Evolutionary conservation across 2,113 vertebrate species (phyloP), one percentile per base, ranked within the genome.

Genomic region (Brachyhypopomus occidentalis): DNA sequence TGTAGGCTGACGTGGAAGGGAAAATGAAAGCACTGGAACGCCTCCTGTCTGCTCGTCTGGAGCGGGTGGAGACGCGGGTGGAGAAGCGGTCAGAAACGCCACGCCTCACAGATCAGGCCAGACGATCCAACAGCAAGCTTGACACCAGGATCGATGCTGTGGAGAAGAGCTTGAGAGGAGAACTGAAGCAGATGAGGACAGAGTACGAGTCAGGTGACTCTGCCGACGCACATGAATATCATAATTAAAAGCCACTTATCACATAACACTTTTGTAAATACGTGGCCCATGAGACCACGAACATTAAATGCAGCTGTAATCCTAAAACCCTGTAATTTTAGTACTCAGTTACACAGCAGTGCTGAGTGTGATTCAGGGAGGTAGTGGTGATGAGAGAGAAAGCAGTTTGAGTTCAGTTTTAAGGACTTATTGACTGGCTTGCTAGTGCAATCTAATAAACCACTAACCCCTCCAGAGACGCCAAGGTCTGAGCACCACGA

Each of bases 121-220:
- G 90, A 78, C 72, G 20, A 3, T 86, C 81, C 17, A 92, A 92
- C 72, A 91, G 89, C 75, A 94, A 90, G 86, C 82, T 95, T 36
- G 78, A 64, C n/a, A 84, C 81, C 79, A 94, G 87, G 84, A 87
- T 95, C 55, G 84, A 27, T 64, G 90, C 88, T 72, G 73, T 95
- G 85, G 93, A 96, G 92, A 91, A 87, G 72, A 83, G 84, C 79
- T 87, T 96, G 58, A 92, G 92, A 88, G 87, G 87, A 48, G 93
- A 95, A 85, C 84, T 95, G 83, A 92, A 95, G 85, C 91, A 94
- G 92, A 92, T 95, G 77, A 92, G 93, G 83, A 91, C 79, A 58
- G 92, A 96, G 64, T 93, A 95, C 78, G 92, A 92, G 89, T 91
- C 93, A 92, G 94, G 94, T 96, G 84, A 89, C 91, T 56, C 69